Evolutionary conservation across 2,888 invertebrate genomes (phyloP).

Genomic region (Leptinotarsa peninsularis): DNA sequence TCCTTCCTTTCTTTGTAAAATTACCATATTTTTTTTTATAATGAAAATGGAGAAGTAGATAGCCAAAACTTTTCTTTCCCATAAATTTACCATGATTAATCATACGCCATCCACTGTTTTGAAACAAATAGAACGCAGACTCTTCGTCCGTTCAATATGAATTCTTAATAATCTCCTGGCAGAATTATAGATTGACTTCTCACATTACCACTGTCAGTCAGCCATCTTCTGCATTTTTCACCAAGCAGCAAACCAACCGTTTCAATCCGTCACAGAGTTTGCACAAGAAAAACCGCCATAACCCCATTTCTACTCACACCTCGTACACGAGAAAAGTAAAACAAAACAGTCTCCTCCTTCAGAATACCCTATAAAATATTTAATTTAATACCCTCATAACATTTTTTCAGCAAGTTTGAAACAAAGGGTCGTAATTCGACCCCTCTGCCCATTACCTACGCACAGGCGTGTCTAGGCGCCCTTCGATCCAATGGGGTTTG

Average conservation of each 20-base stretch:
- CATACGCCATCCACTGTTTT: not conserved
- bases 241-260: conserved; percentile 1
- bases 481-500: conserved; percentile 29
- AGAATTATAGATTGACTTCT: not conserved
- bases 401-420: conserved; percentile 37
- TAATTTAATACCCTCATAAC: conserved; percentile 41
- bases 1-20: too few relatives aligned
- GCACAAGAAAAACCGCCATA: not conserved
- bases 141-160: not conserved
- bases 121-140: not conserved
- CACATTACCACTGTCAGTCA: not conserved
- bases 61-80: too few relatives aligned
- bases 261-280: conserved; percentile 10
- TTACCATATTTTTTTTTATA: too few relatives aligned
- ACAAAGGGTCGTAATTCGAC: conserved; percentile 47
- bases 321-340: conserved; percentile 20
- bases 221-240: conserved; percentile 3
- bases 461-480: conserved; percentile 50
- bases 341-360: conserved; percentile 35
- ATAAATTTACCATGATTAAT: not conserved
- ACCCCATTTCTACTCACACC: conserved; percentile 19
- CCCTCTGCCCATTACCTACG: conserved; percentile 51
- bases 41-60: too few relatives aligned
- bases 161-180: not conserved
- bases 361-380: conserved; percentile 36